These are phyloP conservation scores for Gallirallus australis DNA, from an alignment of 2,797 vertebrate species.

Conservation along the genomic window DNA sequence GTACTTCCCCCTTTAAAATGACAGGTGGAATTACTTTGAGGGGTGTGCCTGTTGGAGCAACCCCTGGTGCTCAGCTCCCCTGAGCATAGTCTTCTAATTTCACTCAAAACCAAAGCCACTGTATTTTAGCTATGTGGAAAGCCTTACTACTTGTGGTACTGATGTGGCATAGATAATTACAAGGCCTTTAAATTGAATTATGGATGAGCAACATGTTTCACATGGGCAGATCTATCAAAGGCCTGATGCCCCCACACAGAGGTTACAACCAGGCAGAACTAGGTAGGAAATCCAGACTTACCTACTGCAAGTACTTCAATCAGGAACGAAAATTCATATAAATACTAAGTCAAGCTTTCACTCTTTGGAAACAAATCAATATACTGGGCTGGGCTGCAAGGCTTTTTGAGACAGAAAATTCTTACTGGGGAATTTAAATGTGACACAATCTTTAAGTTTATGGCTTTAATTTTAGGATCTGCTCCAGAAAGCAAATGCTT, in stretches of 20 bases:
- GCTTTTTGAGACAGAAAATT: background rate
- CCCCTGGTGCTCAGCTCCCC: background rate
- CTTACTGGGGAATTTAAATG: background rate
- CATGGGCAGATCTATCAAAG: background rate
- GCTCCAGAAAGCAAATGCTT: constrained; percentile 82
- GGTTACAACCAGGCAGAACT: background rate
- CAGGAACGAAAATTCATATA: background rate
- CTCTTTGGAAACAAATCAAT: background rate
- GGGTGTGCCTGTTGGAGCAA: background rate
- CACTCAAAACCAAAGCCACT: background rate
- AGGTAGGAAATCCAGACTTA: background rate
- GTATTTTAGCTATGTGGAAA: background rate
- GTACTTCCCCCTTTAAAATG: background rate
- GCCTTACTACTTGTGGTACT: background rate
- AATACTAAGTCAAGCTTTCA: background rate
- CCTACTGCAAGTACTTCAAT: background rate
- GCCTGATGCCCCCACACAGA: background rate
- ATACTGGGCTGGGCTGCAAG: background rate
- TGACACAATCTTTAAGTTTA: background rate
- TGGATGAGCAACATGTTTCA: background rate
- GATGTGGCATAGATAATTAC: background rate
- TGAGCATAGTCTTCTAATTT: background rate
- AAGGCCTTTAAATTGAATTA: background rate
- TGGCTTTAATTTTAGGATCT: constrained; percentile 78
- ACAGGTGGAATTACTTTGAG: background rate